Evolutionary conservation across 2,888 invertebrate genomes (phyloP).

Genomic region (Lasioglossum lativentre): DNA sequence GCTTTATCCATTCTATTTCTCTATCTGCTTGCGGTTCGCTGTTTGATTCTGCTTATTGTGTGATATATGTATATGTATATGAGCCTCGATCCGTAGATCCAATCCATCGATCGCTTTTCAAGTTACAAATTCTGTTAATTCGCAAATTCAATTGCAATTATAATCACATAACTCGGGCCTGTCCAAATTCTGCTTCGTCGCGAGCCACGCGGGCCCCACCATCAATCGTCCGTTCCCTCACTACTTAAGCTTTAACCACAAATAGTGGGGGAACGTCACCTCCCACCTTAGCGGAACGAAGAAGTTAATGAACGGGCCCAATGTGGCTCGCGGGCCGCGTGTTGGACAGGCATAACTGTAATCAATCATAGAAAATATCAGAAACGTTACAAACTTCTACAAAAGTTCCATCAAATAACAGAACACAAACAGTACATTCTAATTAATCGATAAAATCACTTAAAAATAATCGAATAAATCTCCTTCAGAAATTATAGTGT

Average conservation of each 20-base stretch:
- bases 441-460: neutral
- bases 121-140: neutral
- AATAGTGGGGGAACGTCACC: no score
- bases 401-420: neutral
- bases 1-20: constrained; percentile 67
- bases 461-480: neutral
- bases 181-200: no score
- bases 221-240: no score
- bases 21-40: constrained; percentile 77
- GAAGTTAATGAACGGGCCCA: no score
- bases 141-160: neutral
- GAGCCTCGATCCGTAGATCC: constrained; percentile 70
- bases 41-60: constrained; percentile 69
- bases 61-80: constrained; percentile 74
- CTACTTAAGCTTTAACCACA: no score
- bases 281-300: no score
- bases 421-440: neutral
- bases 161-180: neutral
- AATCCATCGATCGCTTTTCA: constrained; percentile 26
- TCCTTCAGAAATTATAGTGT: neutral
- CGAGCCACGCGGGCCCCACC: no score
- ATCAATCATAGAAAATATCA: neutral
- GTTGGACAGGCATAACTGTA: neutral
- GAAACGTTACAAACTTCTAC: neutral
- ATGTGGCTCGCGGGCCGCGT: no score